These are phyloP conservation scores for Ostrea edulis DNA, from an alignment of 1,140 invertebrate species.

Conservation along the genomic window DNA sequence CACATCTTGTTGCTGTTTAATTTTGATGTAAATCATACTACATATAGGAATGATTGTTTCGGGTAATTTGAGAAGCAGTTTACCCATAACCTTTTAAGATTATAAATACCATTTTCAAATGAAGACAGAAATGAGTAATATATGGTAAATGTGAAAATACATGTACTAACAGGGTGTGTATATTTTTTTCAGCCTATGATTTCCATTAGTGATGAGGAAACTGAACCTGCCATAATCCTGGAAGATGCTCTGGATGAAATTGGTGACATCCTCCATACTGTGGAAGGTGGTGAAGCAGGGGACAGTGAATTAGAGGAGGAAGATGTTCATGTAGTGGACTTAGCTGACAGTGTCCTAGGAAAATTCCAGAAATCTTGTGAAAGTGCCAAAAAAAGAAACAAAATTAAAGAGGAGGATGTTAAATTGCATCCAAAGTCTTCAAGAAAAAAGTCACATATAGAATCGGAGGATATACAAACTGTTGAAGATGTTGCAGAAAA, in stretches of 20 bases:
- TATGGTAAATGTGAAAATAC: neutral
- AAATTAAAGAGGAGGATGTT: neutral
- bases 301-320: conserved; percentile 32
- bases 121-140: no score
- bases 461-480: neutral
- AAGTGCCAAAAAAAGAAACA: neutral
- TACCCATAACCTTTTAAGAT: no score
- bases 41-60: no score
- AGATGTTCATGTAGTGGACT: conserved; percentile 34
- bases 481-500: neutral
- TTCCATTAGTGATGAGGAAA: neutral
- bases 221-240: neutral
- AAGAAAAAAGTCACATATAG: neutral
- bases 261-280: neutral
- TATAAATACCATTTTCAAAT: no score
- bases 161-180: neutral
- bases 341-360: neutral
- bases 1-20: no score
- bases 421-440: neutral
- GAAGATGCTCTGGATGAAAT: conserved; percentile 13
- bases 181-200: neutral
- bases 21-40: no score
- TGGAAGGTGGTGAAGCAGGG: neutral
- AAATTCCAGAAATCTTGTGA: neutral
- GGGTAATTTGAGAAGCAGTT: no score